phyloP scores from a whole-genome alignment of 1,140 invertebrate genomes.

The Lasaia peninsularis region DNA sequence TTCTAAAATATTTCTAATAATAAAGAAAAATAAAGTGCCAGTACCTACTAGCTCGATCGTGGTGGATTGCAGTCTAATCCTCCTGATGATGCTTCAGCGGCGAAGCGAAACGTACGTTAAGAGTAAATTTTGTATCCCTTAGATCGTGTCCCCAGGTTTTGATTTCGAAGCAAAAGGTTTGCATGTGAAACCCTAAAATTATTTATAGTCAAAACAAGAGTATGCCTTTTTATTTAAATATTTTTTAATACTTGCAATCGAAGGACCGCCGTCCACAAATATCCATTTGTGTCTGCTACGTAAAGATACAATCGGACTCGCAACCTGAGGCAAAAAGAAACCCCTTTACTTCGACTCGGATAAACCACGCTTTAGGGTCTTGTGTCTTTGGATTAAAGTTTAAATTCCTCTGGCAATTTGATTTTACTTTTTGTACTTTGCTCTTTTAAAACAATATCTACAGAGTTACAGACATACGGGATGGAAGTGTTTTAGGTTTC shows the following conservation, averaged over 20 bases:
- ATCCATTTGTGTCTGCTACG: constrained; percentile 37
- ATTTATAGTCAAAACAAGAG: no score
- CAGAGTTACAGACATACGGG: neutral
- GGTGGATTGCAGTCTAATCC: no score
- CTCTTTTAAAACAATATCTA: neutral
- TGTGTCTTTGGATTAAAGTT: neutral
- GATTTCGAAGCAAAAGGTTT: no score
- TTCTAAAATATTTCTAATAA: no score
- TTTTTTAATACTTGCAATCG: constrained; percentile 22
- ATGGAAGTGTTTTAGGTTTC: neutral
- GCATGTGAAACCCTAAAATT: no score
- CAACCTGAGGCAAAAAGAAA: constrained; percentile 26
- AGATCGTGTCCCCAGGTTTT: no score
- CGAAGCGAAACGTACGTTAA: no score
- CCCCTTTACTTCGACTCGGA: constrained; percentile 16
- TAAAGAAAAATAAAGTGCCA: no score
- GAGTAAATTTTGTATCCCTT: no score
- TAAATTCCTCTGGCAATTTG: neutral
- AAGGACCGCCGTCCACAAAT: constrained; percentile 33
- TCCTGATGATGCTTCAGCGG: no score
- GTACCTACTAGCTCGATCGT: no score
- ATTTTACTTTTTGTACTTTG: neutral
- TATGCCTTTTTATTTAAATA: no score
- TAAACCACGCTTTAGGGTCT: neutral
- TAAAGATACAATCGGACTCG: constrained; percentile 25